These are phyloP conservation scores for Sarcophaga peregrina DNA, from an alignment of 1,140 invertebrate species.

Conservation along the genomic window DNA sequence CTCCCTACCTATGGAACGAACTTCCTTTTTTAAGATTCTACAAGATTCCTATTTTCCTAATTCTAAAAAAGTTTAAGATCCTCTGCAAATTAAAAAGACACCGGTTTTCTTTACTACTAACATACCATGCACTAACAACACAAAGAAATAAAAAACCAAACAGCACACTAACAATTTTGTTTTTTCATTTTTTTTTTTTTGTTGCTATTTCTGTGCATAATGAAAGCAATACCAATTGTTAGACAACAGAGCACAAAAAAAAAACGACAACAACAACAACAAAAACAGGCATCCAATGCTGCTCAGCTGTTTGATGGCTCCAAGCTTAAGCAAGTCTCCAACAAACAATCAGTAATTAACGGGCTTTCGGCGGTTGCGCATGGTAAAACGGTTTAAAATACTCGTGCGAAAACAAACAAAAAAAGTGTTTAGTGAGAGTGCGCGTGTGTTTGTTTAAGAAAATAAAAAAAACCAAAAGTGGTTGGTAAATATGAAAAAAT, in stretches of 20 bases:
- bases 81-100: background rate
- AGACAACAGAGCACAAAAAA: background rate
- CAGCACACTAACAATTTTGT: background rate
- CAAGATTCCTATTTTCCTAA: no score
- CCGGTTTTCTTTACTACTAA: constrained; percentile 29
- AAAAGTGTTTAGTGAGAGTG: background rate
- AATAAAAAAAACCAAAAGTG: constrained; percentile 21
- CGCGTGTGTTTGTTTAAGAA: background rate
- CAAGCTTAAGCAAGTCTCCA: constrained; percentile 38
- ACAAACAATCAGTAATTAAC: constrained; percentile 44
- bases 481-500: constrained; percentile 29
- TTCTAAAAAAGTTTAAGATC: background rate
- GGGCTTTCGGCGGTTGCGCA: constrained; percentile 43
- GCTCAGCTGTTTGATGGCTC: constrained; percentile 34
- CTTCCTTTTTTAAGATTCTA: no score
- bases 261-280: background rate
- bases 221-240: background rate
- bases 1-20: no score
- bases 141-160: background rate
- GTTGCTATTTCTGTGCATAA: background rate
- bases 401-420: constrained; percentile 32
- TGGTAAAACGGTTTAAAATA: constrained; percentile 17
- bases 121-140: background rate
- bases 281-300: background rate
- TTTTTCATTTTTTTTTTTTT: background rate